Percentiles rank a stretch among this genome's conserved stretches.
phyloP scores from a whole-genome alignment of 2,888 invertebrate genomes.

The Synanthedon myopaeformis region DNA sequence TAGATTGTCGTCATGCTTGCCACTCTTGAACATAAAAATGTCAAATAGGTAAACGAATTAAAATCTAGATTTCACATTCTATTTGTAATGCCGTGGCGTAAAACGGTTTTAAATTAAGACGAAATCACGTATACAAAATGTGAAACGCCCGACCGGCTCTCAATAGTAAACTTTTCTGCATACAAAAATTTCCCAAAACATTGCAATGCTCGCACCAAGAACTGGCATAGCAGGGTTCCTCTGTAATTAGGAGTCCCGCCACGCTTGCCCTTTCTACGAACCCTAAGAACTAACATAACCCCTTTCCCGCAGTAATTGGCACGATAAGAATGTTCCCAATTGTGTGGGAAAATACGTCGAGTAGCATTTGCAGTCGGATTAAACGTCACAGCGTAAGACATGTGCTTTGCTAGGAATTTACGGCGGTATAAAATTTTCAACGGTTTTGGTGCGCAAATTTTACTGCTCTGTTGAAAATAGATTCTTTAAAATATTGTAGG shows the following conservation, averaged over 20 bases:
- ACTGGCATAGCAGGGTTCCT: conserved; percentile 35
- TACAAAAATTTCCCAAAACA: not conserved
- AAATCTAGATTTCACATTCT: no score
- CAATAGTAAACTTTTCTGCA: not conserved
- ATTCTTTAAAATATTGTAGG: no score
- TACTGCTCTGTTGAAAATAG: no score
- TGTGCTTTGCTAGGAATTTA: no score
- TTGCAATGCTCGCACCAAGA: not conserved
- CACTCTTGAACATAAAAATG: no score
- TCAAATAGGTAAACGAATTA: no score
- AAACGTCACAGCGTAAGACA: conserved; percentile 3
- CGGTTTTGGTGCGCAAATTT: no score
- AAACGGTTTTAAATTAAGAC: no score
- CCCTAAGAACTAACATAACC: conserved; percentile 34
- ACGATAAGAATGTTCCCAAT: conserved; percentile 61
- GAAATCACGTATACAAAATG: no score
- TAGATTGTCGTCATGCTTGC: no score
- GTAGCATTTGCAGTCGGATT: conserved; percentile 38
- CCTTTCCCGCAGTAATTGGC: conserved; percentile 59
- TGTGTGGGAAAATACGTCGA: conserved; percentile 45
- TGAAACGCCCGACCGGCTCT: not conserved
- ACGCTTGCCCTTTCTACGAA: conserved; percentile 52
- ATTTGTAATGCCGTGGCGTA: no score
- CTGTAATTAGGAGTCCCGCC: conserved; percentile 65
- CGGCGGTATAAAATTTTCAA: no score